phyloP scores from a whole-genome alignment of 2,888 invertebrate species.

The Thymelicus lineola region DNA sequence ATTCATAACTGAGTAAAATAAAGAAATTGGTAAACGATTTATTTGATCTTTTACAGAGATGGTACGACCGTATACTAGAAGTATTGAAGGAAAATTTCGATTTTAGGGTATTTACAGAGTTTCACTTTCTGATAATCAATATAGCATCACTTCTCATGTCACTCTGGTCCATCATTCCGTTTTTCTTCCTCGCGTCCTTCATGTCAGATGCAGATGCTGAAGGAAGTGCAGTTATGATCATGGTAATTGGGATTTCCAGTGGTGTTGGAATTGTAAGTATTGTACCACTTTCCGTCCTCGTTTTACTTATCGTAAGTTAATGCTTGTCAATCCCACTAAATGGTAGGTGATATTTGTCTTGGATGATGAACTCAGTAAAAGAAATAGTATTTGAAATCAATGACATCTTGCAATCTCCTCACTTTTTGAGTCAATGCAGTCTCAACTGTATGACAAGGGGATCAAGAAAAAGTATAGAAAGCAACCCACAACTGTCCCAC shows the following conservation, averaged over 20 bases:
- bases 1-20: not conserved
- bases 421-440: too few species aligned
- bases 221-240: constrained; percentile 91
- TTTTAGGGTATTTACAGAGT: constrained; percentile 91
- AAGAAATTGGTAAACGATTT: too few species aligned
- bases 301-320: too few species aligned
- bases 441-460: too few species aligned
- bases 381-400: too few species aligned
- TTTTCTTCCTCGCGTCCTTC: constrained; percentile 90
- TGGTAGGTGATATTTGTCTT: too few species aligned
- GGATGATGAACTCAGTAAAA: too few species aligned
- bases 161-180: constrained; percentile 97
- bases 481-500: too few species aligned
- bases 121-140: constrained; percentile 93
- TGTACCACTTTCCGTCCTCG: not conserved
- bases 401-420: too few species aligned
- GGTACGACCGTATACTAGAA: constrained; percentile 89
- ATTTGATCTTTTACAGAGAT: constrained; percentile 83
- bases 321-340: too few species aligned
- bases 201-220: constrained; percentile 87
- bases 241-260: constrained; percentile 94
- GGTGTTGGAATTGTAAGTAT: constrained; percentile 93
- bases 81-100: constrained; percentile 89
- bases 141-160: constrained; percentile 94
- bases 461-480: too few species aligned